Base-by-base conservation (phyloP, 2,888 invertebrate species). In the Mylabris sibirica region DNA sequence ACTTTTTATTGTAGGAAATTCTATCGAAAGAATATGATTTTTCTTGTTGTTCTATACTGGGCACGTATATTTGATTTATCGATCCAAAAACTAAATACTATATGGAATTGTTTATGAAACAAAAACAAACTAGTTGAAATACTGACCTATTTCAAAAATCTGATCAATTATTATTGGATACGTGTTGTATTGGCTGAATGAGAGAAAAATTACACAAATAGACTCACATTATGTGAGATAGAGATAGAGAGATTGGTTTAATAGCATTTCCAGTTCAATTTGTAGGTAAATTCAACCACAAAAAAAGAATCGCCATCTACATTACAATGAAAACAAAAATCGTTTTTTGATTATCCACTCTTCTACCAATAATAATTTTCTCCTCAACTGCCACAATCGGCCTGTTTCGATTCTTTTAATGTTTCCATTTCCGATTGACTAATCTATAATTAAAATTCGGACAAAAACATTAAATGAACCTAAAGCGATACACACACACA, bases 61-160 rank as follows among this genome's bases (percentile, higher is more conserved):
- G 49, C 20, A 20, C 11, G 20, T 49, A 20, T 61, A 53, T 65
- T 49, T 60, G 62, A 66, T 34, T 53, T 60, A 60, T 53, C 60
- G 49, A 26, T 20, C 38, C 26, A 60, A 30, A 65, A 65, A 64
- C 57, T 57, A 64, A 41, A 6, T 14, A 38, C 20, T 3, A 20
- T 8, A 49, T 60, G 24, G 38, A 30, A 57, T 8, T 9, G 6
- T 59, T 60, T 17, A 65, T 65, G 60, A 60, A 65, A 41, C 59
- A 38, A 59, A 49, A 20, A 20, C 49, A 20, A 49, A 49, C 9
- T 2, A 49, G 20, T 38, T 44, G 30, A 65, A 65, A 34, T 49
- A 60, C 35, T 60, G 49, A 60, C 60, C 65, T 60, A 65, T 41
- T 65, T 65, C 17, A 17, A 59, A 22, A 24, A 65, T 65, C 17